A percentile compares a stretch with the other conserved stretches of the same genome.
Evolutionary conservation across 2,113 vertebrate species (phyloP).

Genomic region (Genyomyrus donnyi): DNA sequence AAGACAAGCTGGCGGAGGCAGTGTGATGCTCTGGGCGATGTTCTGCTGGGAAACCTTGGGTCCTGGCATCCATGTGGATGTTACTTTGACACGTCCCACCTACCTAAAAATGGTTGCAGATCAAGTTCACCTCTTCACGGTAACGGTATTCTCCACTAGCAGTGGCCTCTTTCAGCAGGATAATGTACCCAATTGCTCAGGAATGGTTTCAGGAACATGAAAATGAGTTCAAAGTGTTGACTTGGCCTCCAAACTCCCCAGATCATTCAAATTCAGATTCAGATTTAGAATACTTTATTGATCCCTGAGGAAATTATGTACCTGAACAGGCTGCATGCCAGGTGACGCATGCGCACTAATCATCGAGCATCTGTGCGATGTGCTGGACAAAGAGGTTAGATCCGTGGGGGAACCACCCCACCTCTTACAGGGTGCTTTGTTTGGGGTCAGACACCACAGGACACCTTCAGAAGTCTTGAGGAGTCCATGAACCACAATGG

Average conservation of each 20-base stretch:
- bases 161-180: too few species aligned
- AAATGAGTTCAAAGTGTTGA: too few species aligned
- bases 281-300: too few species aligned
- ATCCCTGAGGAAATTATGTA: too few species aligned
- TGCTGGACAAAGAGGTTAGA: background rate
- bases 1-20: background rate
- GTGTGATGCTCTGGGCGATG: background rate
- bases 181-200: too few species aligned
- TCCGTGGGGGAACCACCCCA: background rate
- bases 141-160: background rate
- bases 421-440: background rate
- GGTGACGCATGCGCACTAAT: too few species aligned
- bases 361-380: background rate
- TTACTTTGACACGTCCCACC: background rate
- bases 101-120: background rate
- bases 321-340: too few species aligned
- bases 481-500: background rate
- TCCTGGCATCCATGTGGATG: background rate
- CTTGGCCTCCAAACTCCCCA: too few species aligned
- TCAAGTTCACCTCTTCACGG: background rate
- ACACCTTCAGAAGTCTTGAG: background rate
- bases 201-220: too few species aligned
- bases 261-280: too few species aligned
- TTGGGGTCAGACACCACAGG: background rate
- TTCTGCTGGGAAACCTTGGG: background rate